Conservation (phyloP, 92 coral and sea anemone genomes). For the Phenganax stokvisi region DNA sequence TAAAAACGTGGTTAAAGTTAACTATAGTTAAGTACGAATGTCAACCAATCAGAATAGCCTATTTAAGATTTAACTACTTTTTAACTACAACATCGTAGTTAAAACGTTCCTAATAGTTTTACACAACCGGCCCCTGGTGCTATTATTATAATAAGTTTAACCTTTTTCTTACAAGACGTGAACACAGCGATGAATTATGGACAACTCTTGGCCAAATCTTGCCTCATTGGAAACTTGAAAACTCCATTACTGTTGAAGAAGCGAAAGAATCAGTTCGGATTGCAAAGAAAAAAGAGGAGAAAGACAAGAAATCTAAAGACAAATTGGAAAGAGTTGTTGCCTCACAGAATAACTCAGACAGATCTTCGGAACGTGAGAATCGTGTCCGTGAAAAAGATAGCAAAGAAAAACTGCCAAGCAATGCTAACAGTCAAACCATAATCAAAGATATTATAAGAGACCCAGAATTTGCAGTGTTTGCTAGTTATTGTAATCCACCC, state of each 20-base stretch:
- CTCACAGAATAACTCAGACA: conserved; percentile 4
- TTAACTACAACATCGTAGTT: no score
- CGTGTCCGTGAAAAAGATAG: conserved; percentile 21
- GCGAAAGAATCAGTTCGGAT: conserved; percentile 54
- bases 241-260: conserved; percentile 78
- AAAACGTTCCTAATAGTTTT: no score
- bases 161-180: conserved; percentile 51
- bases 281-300: conserved; percentile 45
- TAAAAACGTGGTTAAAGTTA: no score
- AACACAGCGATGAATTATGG: conserved; percentile 83
- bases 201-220: conserved; percentile 68
- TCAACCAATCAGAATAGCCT: no score
- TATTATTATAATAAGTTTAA: neutral
- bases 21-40: no score
- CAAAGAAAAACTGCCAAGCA: conserved; percentile 24
- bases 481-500: conserved; percentile 84
- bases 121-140: no score
- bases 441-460: conserved; percentile 46
- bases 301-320: conserved; percentile 56
- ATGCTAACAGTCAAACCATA: conserved; percentile 9
- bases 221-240: conserved; percentile 91
- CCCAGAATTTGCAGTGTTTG: conserved; percentile 91
- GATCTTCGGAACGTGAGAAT: conserved; percentile 32
- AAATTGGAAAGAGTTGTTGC: conserved; percentile 43
- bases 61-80: no score